Conservation (phyloP, 2,797 vertebrate genomes). For the Sparidentex hasta region DNA sequence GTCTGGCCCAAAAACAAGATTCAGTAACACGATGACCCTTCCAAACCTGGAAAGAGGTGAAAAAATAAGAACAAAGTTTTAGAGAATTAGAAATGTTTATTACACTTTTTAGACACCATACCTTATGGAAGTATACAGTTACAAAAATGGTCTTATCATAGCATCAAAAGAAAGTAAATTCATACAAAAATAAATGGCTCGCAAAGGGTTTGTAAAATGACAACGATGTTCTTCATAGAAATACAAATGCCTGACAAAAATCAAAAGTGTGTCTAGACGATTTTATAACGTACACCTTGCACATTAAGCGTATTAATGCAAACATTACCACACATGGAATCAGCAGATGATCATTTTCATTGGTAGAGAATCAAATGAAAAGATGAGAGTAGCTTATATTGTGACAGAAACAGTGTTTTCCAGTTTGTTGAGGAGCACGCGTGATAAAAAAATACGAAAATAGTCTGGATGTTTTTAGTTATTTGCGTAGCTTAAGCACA, state of each 20-base stretch:
- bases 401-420: conserved; percentile 34
- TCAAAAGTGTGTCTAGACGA: conserved; percentile 55
- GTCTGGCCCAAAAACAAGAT: too few species aligned
- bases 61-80: not conserved
- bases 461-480: conserved; percentile 17
- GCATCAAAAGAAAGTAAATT: conserved; percentile 68
- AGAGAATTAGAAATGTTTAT: conserved; percentile 82
- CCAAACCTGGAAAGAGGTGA: not conserved
- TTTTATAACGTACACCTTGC: conserved; percentile 60
- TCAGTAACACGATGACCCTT: too few species aligned
- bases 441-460: conserved; percentile 39
- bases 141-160: conserved; percentile 65
- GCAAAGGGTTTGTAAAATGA: conserved; percentile 72
- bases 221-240: conserved; percentile 69
- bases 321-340: conserved; percentile 39
- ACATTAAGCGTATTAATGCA: conserved; percentile 53
- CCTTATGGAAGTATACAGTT: conserved; percentile 65
- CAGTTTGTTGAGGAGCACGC: conserved; percentile 35
- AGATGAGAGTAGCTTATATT: conserved; percentile 40
- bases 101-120: conserved; percentile 72
- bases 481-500: conserved; percentile 54
- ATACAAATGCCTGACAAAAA: conserved; percentile 68
- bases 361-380: conserved; percentile 41
- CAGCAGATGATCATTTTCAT: conserved; percentile 53
- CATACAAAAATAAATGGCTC: conserved; percentile 85